Conservation (phyloP, 2,888 invertebrate species). For the Laspeyria flexula region DNA sequence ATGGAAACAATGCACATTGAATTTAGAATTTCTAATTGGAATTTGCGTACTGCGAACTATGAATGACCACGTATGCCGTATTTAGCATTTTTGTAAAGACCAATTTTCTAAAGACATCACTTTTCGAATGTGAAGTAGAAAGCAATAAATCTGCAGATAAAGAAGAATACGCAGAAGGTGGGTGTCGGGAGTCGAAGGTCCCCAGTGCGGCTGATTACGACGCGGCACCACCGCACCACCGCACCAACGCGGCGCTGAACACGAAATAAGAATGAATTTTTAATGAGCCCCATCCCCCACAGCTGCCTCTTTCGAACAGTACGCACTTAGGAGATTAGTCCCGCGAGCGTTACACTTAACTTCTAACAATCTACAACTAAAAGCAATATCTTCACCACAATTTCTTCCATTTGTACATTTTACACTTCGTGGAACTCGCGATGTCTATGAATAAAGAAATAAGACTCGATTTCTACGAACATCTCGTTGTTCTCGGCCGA, state of each 20-base stretch:
- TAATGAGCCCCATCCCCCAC: constrained; percentile 71
- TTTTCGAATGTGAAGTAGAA: too few relatives aligned
- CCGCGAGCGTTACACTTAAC: constrained; percentile 74
- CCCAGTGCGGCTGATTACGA: constrained; percentile 78
- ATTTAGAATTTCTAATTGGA: too few relatives aligned
- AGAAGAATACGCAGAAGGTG: constrained; percentile 64
- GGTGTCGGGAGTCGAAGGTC: constrained; percentile 32
- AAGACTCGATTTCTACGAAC: constrained; percentile 6
- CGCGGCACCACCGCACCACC: constrained; percentile 22
- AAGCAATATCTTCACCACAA: constrained; percentile 43
- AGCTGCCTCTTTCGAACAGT: constrained; percentile 57
- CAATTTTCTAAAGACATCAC: too few relatives aligned
- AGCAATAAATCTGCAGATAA: constrained; percentile 71
- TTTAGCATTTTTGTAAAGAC: too few relatives aligned
- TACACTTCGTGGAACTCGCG: constrained; percentile 1
- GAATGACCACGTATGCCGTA: too few relatives aligned
- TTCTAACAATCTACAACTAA: constrained; percentile 57
- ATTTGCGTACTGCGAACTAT: too few relatives aligned
- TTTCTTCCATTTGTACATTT: constrained; percentile 6
- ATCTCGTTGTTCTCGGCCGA: constrained; percentile 1
- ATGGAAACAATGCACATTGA: too few relatives aligned
- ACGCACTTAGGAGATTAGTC: constrained; percentile 86
- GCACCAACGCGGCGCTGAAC: constrained; percentile 46
- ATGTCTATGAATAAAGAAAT: background rate
- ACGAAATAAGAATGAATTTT: constrained; percentile 86